phyloP scores from a whole-genome alignment of 2,113 vertebrate species.

The Brachionichthys hirsutus region DNA sequence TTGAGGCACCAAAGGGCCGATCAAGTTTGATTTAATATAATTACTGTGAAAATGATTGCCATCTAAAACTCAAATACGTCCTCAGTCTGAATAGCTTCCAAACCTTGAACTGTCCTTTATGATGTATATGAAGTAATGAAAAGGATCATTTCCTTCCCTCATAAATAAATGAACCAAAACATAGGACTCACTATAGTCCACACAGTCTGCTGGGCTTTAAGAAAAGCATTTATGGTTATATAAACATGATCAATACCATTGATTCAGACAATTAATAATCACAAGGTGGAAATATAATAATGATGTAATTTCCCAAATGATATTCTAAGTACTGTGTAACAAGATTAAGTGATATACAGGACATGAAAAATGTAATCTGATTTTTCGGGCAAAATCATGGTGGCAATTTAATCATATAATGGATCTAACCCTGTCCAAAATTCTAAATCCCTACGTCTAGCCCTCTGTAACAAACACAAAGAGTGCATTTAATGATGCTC shows the following conservation, averaged over 20 bases:
- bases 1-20: neutral
- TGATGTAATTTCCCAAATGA: too few relatives aligned
- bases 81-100: slow-evolving; percentile 4
- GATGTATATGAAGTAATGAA: slow-evolving; percentile 5
- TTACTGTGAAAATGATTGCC: neutral
- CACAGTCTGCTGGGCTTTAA: too few relatives aligned
- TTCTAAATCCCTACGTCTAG: neutral
- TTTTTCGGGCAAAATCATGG: too few relatives aligned
- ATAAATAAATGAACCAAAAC: neutral
- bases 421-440: too few relatives aligned
- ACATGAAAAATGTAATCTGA: too few relatives aligned
- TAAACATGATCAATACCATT: neutral
- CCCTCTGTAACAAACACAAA: slow-evolving; percentile 51
- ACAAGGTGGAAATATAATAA: too few relatives aligned
- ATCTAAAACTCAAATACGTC: slow-evolving; percentile 23
- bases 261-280: too few relatives aligned
- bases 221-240: neutral
- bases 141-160: slow-evolving; percentile 1
- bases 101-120: slow-evolving; percentile 26
- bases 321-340: too few relatives aligned
- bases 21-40: slow-evolving; percentile 19
- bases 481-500: slow-evolving; percentile 58
- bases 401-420: too few relatives aligned
- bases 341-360: too few relatives aligned
- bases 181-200: neutral